Conservation (phyloP, 1,140 invertebrate species). For the Diplogasteroides magnus region DNA sequence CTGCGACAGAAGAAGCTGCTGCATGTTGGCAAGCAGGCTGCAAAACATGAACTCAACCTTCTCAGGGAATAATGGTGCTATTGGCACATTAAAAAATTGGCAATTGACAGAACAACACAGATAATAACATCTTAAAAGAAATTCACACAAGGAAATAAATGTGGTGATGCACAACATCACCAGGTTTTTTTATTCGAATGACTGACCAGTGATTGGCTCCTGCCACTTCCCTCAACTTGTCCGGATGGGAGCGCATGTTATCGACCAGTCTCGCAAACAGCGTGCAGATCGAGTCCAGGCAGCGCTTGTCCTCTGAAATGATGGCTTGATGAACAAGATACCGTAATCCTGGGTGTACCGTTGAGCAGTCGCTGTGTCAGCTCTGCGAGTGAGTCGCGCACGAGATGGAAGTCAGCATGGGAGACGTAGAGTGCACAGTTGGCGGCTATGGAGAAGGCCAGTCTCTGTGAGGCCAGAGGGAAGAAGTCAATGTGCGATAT, state of each 20-base stretch:
- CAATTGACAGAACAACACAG: too few species aligned
- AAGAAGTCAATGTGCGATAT: slow-evolving; percentile 55
- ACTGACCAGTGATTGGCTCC: slow-evolving; percentile 70
- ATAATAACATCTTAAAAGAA: too few species aligned
- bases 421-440: slow-evolving; percentile 45
- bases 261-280: slow-evolving; percentile 91
- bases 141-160: too few species aligned
- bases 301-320: slow-evolving; percentile 77
- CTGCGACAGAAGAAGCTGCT: slow-evolving; percentile 66
- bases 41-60: slow-evolving; percentile 34
- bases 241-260: slow-evolving; percentile 85
- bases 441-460: slow-evolving; percentile 51
- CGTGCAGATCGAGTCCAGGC: slow-evolving; percentile 89
- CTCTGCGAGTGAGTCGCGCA: slow-evolving; percentile 43
- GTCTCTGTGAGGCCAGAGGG: slow-evolving; percentile 47
- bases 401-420: slow-evolving; percentile 35
- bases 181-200: neutral
- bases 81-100: too few species aligned
- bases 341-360: slow-evolving; percentile 27
- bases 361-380: slow-evolving; percentile 47
- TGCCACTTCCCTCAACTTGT: slow-evolving; percentile 85
- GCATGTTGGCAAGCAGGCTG: slow-evolving; percentile 59
- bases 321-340: slow-evolving; percentile 12
- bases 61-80: too few species aligned
- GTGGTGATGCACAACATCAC: too few species aligned